Evolutionary conservation across 2,888 invertebrate genomes (phyloP).

Genomic region (Glaucopsyche alexis): DNA sequence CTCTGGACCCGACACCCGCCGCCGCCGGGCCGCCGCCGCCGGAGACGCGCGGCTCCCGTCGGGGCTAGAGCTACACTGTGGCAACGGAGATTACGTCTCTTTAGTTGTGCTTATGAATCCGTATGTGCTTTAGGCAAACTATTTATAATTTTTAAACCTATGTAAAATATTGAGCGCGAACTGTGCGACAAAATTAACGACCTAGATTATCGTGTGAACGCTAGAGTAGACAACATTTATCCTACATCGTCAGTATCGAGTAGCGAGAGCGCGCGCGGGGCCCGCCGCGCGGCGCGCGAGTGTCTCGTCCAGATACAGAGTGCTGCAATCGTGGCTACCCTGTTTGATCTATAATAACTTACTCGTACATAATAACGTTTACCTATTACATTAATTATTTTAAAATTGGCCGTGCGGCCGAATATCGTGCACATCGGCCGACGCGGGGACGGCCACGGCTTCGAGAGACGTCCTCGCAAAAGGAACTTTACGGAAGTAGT

Average conservation of each 20-base stretch:
- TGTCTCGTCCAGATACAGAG: conserved; percentile 69
- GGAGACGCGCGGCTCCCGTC: not conserved
- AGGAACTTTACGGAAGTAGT: conserved; percentile 11
- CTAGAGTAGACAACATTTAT: conserved; percentile 28
- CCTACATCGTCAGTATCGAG: conserved; percentile 15
- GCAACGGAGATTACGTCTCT: conserved; percentile 26
- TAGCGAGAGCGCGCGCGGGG: conserved; percentile 27
- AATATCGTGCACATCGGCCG: conserved; percentile 56
- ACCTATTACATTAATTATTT: conserved; percentile 63
- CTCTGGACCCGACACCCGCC: conserved; percentile 59
- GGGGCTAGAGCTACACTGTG: conserved; percentile 17
- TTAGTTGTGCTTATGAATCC: conserved; percentile 30
- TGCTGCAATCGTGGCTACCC: conserved; percentile 76
- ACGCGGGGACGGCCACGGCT: conserved; percentile 35
- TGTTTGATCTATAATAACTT: conserved; percentile 74
- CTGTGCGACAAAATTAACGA: conserved; percentile 31
- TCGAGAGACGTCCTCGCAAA: conserved; percentile 11
- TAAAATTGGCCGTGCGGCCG: conserved; percentile 54
- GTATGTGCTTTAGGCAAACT: conserved; percentile 32
- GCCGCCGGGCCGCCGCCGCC: conserved; percentile 28
- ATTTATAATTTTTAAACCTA: conserved; percentile 30
- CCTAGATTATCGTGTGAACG: conserved; percentile 29
- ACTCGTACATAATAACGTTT: conserved; percentile 65
- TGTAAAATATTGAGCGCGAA: conserved; percentile 29
- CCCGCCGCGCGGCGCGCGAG: conserved; percentile 46